Conservation (phyloP, 2,113 vertebrate genomes). For the Burhinus bistriatus region DNA sequence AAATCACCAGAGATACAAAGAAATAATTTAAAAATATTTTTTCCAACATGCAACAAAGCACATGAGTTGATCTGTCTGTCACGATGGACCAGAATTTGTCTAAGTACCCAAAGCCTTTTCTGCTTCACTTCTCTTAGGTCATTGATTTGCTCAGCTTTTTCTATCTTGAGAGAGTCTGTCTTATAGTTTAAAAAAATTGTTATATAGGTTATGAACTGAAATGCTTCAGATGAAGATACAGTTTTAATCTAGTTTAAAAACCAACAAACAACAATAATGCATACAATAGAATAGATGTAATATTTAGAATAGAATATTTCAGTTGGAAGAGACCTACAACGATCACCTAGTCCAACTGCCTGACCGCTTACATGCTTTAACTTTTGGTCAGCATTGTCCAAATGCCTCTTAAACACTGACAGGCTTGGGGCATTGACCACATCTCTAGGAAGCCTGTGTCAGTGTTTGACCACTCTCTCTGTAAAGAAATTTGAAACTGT, state of each 20-base stretch:
- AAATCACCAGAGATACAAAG: background rate
- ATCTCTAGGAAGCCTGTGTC: background rate
- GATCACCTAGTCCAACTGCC: background rate
- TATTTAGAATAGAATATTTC: background rate
- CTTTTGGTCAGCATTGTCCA: too few relatives aligned
- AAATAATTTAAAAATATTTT: background rate
- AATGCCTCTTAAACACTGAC: background rate
- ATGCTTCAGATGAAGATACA: background rate
- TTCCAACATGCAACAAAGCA: background rate
- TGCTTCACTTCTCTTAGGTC: background rate
- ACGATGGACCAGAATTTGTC: background rate
- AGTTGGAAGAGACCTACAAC: too few relatives aligned
- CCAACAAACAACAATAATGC: background rate
- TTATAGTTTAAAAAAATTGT: background rate
- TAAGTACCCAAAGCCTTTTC: background rate
- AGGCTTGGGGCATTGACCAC: background rate
- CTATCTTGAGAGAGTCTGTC: background rate
- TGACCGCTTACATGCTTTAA: background rate
- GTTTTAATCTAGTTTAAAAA: background rate
- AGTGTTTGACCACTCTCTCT: background rate
- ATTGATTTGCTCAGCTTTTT: background rate
- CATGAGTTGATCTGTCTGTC: background rate
- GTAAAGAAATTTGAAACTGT: background rate
- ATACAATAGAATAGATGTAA: background rate
- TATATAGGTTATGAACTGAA: background rate